Evolutionary conservation across 2,797 vertebrate genomes (phyloP), one percentile per base, ranked within the genome.

Genomic region (Peromyscus melanophrys): DNA sequence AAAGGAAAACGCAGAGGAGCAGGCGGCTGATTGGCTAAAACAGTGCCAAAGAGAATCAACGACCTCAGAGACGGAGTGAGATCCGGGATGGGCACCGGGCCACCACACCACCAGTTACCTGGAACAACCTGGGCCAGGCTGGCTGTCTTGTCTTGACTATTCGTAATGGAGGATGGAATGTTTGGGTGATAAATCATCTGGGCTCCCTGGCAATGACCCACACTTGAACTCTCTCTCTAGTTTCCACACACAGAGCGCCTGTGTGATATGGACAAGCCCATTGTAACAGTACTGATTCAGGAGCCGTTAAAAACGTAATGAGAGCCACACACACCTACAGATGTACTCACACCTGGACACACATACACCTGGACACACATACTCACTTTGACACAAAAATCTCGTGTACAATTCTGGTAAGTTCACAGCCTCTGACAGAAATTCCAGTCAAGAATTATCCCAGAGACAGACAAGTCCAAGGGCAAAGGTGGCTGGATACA

Each of bases 141-240:
- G 52, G 49, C 55, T 43, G 17, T 61, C 65, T 10, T 11, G 10
- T 27, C 57, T 40, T 55, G 67, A 61, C 46, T 46, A n/a, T 34
- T 34, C 67, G 82, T 67, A 40, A 43, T 31, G n/a, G 75, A 81
- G 87, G 57, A 57, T 25, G 37, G 14, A 31, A 73, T 76, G 9
- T 57, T 16, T 46, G 34, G 61, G 80, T 75, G 80, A 69, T 23
- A 88, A 77, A 84, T 85, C 69, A 88, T 76, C 95, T 29, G 77
- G 76, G 75, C 76, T 85, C 75, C 73, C 76, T 8, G 12, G 71
- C 88, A 71, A 89, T 21, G 46, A 5, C 25, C 63, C 4, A 6
- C 71, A 61, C n/a, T 19, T 93, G 59, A 96, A 65, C 78, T 69
- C 13, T n/a, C 84, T 76, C 76, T 80, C 31, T 34, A 46, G 63